phyloP scores from a whole-genome alignment of 1,140 invertebrate species.

The Drosophila prosaltans region DNA sequence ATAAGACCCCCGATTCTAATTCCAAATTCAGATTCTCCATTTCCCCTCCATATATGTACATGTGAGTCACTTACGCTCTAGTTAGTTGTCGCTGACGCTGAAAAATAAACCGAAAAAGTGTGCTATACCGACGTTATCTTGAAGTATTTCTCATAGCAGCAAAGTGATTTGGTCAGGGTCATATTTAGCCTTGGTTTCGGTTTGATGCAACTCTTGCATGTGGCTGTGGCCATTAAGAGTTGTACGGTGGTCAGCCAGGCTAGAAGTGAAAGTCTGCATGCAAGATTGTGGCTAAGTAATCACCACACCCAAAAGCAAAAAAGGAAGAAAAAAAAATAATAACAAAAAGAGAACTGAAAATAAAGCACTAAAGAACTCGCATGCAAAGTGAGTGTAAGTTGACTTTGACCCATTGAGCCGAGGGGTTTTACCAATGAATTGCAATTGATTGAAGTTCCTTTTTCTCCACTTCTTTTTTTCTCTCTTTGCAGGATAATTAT shows the following conservation, averaged over 20 bases:
- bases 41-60: background rate
- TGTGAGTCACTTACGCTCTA: slow-evolving; percentile 46
- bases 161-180: slow-evolving; percentile 53
- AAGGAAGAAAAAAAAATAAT: slow-evolving; percentile 10
- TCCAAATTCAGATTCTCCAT: slow-evolving; percentile 16
- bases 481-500: slow-evolving; percentile 92
- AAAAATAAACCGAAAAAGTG: slow-evolving; percentile 6
- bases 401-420: slow-evolving; percentile 74
- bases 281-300: slow-evolving; percentile 72
- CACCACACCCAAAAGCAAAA: slow-evolving; percentile 42
- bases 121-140: slow-evolving; percentile 45
- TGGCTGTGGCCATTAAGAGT: slow-evolving; percentile 69
- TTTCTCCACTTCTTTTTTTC: slow-evolving; percentile 16
- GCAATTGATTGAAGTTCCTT: slow-evolving; percentile 62
- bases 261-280: slow-evolving; percentile 76
- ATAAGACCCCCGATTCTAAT: slow-evolving; percentile 30
- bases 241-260: slow-evolving; percentile 16
- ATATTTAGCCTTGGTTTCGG: slow-evolving; percentile 28
- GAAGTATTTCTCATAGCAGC: slow-evolving; percentile 39
- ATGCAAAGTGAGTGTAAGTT: slow-evolving; percentile 60
- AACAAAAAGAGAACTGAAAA: slow-evolving; percentile 17
- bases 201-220: slow-evolving; percentile 78
- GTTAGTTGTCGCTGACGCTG: background rate
- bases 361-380: slow-evolving; percentile 18
- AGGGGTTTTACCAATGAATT: slow-evolving; percentile 60